A percentile compares a stretch with the other conserved stretches of the same genome.
Conservation (phyloP, 2,113 vertebrate species). For the Murina feae region DNA sequence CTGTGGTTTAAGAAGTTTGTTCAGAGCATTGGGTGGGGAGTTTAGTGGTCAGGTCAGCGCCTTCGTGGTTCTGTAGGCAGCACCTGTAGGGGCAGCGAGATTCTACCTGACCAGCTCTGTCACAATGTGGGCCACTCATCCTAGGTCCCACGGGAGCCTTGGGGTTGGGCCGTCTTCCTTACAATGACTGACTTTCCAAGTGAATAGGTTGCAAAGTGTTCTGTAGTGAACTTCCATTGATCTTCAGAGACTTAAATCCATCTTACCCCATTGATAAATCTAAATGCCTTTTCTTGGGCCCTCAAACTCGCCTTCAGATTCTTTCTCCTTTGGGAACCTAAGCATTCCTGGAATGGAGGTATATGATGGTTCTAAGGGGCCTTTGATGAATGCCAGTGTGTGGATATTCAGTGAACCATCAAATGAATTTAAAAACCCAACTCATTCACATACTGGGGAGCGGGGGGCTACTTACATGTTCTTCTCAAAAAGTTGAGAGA, state of each 20-base stretch:
- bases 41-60: background rate
- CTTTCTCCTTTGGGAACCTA: background rate
- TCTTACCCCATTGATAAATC: background rate
- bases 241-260: background rate
- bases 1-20: background rate
- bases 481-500: background rate
- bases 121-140: background rate
- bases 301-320: background rate
- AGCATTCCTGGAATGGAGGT: background rate
- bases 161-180: rapidly evolving
- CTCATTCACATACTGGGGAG: background rate
- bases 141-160: background rate
- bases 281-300: background rate
- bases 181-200: background rate
- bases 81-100: background rate
- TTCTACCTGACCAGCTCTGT: background rate
- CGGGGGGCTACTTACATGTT: background rate
- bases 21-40: background rate
- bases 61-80: background rate
- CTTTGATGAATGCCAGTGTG: background rate
- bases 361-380: background rate
- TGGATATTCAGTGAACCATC: background rate
- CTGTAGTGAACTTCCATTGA: background rate
- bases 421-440: background rate
- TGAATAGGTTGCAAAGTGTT: background rate